Conservation (phyloP, 2,888 invertebrate genomes). For the Apodemia mormo region DNA sequence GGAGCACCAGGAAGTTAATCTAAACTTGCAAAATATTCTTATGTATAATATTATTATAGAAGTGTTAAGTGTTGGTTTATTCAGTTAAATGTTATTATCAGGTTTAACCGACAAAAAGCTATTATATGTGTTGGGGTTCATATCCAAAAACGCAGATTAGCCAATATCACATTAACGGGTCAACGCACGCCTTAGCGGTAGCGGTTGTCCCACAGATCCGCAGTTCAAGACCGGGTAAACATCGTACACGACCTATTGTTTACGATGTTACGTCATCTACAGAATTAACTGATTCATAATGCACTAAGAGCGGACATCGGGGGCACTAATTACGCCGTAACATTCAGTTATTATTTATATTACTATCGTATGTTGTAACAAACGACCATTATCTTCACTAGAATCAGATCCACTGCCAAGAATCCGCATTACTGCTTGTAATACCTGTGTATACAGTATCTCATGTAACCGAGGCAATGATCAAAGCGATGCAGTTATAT, state of each 20-base stretch:
- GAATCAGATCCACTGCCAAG: slow-evolving; percentile 37
- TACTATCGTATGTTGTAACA: slow-evolving; percentile 32
- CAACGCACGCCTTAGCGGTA: slow-evolving; percentile 60
- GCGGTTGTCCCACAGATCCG: slow-evolving; percentile 37
- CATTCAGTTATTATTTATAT: slow-evolving; percentile 37
- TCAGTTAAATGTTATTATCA: no score
- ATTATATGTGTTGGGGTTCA: slow-evolving; percentile 31
- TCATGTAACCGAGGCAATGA: slow-evolving; percentile 13
- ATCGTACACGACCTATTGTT: slow-evolving; percentile 30
- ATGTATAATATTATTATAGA: no score
- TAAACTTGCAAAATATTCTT: no score
- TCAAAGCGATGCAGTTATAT: slow-evolving; percentile 28
- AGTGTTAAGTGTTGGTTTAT: no score
- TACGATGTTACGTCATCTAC: slow-evolving; percentile 57
- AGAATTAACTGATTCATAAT: slow-evolving; percentile 61
- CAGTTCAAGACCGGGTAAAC: slow-evolving; percentile 58
- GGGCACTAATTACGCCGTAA: slow-evolving; percentile 39
- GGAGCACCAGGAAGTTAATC: no score
- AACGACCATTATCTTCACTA: slow-evolving; percentile 30
- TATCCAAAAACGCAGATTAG: slow-evolving; percentile 43
- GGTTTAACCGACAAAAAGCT: no score
- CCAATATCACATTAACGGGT: slow-evolving; percentile 53
- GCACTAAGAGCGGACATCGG: slow-evolving; percentile 44
- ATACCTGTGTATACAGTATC: slow-evolving; percentile 15
- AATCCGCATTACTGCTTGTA: slow-evolving; percentile 23